A percentile compares a stretch with the other conserved stretches of the same genome.
Evolutionary conservation across 2,797 vertebrate species (phyloP).

Genomic region (Urosaurus nigricauda): DNA sequence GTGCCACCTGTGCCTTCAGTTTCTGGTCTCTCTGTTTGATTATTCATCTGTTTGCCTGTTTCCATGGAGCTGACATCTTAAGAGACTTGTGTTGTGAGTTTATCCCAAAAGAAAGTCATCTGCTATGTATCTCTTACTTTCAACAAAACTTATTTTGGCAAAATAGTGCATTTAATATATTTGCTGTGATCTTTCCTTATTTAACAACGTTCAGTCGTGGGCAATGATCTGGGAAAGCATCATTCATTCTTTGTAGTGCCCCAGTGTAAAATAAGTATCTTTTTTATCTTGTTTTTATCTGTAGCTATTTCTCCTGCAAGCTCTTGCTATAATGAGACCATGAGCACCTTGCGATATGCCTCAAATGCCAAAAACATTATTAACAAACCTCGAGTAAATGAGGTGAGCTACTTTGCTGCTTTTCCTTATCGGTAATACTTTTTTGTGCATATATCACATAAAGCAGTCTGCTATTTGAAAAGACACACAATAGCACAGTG

Average conservation of each 20-base stretch:
- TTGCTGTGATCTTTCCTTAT: neutral
- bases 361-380: constrained; percentile 95
- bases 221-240: neutral
- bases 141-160: neutral
- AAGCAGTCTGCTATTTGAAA: neutral
- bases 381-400: constrained; percentile 96
- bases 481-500: neutral
- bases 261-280: neutral
- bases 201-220: neutral
- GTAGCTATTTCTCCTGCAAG: constrained; percentile 94
- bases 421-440: constrained; percentile 10
- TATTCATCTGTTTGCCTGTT: neutral
- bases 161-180: neutral
- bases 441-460: constrained; percentile 8
- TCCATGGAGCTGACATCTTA: neutral
- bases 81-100: neutral
- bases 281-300: too few relatives aligned
- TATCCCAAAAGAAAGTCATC: neutral
- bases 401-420: constrained; percentile 82
- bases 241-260: neutral
- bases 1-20: too few relatives aligned
- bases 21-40: neutral
- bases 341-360: constrained; percentile 96
- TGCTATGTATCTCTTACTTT: neutral
- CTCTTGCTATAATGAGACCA: constrained; percentile 93